phyloP scores from a whole-genome alignment of 2,113 vertebrate genomes.

The Narcine bancroftii region DNA sequence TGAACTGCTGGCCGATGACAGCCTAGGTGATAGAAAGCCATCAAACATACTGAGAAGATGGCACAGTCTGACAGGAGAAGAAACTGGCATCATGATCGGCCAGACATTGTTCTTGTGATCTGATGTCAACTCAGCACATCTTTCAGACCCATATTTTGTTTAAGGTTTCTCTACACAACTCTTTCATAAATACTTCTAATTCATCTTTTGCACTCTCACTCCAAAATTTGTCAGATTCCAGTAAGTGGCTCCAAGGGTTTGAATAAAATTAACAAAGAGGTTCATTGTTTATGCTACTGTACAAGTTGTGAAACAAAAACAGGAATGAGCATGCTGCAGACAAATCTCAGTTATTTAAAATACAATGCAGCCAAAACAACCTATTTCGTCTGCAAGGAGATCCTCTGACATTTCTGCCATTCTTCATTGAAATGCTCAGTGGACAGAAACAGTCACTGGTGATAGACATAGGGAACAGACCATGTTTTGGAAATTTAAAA shows the following conservation, averaged over 20 bases:
- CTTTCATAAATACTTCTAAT: not conserved
- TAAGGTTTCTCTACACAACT: not conserved
- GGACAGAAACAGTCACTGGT: not conserved
- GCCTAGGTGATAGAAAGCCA: too few species aligned
- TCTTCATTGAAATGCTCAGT: not conserved
- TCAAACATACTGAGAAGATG: too few species aligned
- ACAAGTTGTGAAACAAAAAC: too few species aligned
- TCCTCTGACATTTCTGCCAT: not conserved
- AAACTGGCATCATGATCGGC: too few species aligned
- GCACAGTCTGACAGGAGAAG: too few species aligned
- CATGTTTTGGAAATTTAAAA: not conserved
- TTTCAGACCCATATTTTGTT: not conserved
- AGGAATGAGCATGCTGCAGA: too few species aligned
- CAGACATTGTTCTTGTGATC: too few species aligned
- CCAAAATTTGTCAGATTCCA: not conserved
- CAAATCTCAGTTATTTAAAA: too few species aligned
- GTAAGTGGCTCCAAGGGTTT: not conserved
- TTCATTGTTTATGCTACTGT: not conserved
- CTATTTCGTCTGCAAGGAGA: not conserved
- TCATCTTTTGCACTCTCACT: not conserved
- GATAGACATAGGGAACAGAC: not conserved
- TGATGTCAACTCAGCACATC: not conserved
- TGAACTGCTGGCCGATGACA: too few species aligned
- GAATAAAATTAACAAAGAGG: not conserved
- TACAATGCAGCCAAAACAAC: not conserved